phyloP scores from a whole-genome alignment of 2,888 invertebrate genomes.

The Stegophylla sp. region DNA sequence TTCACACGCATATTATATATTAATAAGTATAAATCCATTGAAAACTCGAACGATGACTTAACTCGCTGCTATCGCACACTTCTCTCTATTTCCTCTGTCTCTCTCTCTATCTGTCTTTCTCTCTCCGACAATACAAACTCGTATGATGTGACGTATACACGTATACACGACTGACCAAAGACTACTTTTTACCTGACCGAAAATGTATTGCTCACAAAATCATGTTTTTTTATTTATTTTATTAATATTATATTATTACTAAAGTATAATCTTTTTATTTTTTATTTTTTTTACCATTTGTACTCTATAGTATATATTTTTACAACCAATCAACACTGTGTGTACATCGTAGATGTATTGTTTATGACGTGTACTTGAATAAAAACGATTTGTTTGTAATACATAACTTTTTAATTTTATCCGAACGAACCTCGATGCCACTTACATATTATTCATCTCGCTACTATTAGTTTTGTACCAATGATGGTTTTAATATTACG shows the following conservation, averaged over 20 bases:
- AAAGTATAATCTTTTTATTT: background rate
- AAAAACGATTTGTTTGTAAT: constrained; percentile 44
- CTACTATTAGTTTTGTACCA: too few relatives aligned
- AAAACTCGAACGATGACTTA: constrained; percentile 9
- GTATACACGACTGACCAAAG: constrained; percentile 24
- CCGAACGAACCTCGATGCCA: too few relatives aligned
- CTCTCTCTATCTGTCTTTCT: too few relatives aligned
- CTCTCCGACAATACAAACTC: background rate
- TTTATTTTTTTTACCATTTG: constrained; percentile 34
- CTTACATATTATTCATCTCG: too few relatives aligned
- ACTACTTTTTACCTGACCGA: constrained; percentile 32
- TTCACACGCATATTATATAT: background rate
- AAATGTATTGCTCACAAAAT: constrained; percentile 28
- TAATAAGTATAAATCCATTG: background rate
- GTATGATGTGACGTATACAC: too few relatives aligned
- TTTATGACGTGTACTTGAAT: constrained; percentile 8
- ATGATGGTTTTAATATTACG: too few relatives aligned
- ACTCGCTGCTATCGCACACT: background rate
- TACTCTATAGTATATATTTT: background rate
- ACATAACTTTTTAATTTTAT: constrained; percentile 2
- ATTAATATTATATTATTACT: constrained; percentile 2
- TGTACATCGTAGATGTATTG: constrained; percentile 17
- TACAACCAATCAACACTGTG: too few relatives aligned
- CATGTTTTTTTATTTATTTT: constrained; percentile 22
- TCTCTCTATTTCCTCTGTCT: too few relatives aligned